Evolutionary conservation across 1,140 invertebrate genomes (phyloP).

Genomic region (Microplitis mediator): DNA sequence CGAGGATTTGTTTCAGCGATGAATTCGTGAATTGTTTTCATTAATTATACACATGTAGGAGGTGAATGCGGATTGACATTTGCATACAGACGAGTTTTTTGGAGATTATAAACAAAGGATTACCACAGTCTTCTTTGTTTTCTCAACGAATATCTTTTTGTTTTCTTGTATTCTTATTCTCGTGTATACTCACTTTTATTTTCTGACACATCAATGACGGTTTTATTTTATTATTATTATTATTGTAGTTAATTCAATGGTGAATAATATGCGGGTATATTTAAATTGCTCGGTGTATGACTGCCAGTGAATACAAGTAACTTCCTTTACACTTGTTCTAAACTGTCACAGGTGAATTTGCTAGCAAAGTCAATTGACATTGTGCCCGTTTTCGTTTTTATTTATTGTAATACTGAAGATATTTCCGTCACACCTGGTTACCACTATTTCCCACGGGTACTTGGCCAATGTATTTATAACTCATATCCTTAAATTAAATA

Average conservation of each 20-base stretch:
- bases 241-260: too few species aligned
- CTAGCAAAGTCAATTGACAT: too few species aligned
- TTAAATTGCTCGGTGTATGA: too few species aligned
- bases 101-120: background rate
- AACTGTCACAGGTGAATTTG: background rate
- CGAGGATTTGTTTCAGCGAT: background rate
- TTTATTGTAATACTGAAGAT: background rate
- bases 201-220: too few species aligned
- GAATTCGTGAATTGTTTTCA: conserved; percentile 24
- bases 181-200: background rate
- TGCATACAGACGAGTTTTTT: conserved; percentile 27
- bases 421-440: conserved; percentile 25
- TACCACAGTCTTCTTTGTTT: background rate
- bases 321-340: background rate
- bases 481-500: background rate
- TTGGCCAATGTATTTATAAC: background rate
- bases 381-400: background rate
- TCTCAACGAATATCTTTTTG: background rate
- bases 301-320: too few species aligned
- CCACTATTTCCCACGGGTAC: conserved; percentile 12
- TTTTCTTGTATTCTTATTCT: background rate
- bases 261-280: too few species aligned
- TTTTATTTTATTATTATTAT: too few species aligned
- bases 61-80: conserved; percentile 17
- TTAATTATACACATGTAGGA: conserved; percentile 25